Conservation (phyloP, 2,113 vertebrate species). For the human region GRCh38 chr12:118615501-118616000, state of each 20-base stretch:
- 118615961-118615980: background rate
- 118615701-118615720: background rate
- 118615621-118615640: background rate
- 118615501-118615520: background rate
- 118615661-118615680: background rate
- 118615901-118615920: background rate
- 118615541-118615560: background rate
- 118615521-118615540: constrained; percentile 22
- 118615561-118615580: background rate
- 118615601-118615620: background rate
- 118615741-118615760: background rate
- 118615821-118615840: background rate
- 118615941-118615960: background rate
- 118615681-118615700: background rate
- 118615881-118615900: background rate
- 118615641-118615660: background rate
- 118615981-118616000: background rate
- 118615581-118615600: background rate
- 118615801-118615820: background rate
- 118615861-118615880: background rate
- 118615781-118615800: background rate
- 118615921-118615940: background rate
- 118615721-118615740: background rate
- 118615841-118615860: background rate
- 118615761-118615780: background rate